Base-by-base conservation (phyloP, 2,888 invertebrate species). In the Synanthedon andrenaeformis region DNA sequence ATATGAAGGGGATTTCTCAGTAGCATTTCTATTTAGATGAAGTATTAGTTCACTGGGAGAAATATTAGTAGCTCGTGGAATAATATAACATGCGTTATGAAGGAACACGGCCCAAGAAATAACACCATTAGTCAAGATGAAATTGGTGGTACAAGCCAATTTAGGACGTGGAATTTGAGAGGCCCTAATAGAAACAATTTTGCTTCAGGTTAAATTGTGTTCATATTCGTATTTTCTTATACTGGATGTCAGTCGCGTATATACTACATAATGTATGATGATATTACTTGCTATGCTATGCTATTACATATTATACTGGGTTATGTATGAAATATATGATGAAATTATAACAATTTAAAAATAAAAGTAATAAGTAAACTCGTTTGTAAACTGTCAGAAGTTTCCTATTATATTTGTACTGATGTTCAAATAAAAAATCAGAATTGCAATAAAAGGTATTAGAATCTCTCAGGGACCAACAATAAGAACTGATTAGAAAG, bases 71-170 rank as follows among this genome's bases (percentile, higher is more conserved):
- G 58, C 62, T 57, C 60, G 62, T 58, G 56, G 58, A 66, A 65
- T 66, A 67, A 70, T 65, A 66, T 60, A 58, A 59, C 63, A 53
- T 49, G 49, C 49, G 35, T 41, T 53, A 41, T n/a, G 41, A 53
- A 53, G 48, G 14, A 17, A 41, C 41, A 41, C 41, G n/a, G 14
- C 52, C 41, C 42, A 59, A 63, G 67, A 69, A 72, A 72, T 72
- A 70, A 69, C 63, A 59, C 62, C 62, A 72, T 72, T 70, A 69
- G 64, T 72, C 71, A 72, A 61, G 63, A 63, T 65, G 60, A 67
- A 69, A 71, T 70, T 67, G 61, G 65, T 54, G 53, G 52, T 19
- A 49, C 45, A 52, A 51, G 41, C 28, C 42, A 54, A 41, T 52
- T 56, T 48, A 28, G 23, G 23, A 49, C 23, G 49, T 49, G 14